Evolutionary conservation across 2,797 vertebrate species (phyloP).

Genomic region (Hippoglossus hippoglossus): DNA sequence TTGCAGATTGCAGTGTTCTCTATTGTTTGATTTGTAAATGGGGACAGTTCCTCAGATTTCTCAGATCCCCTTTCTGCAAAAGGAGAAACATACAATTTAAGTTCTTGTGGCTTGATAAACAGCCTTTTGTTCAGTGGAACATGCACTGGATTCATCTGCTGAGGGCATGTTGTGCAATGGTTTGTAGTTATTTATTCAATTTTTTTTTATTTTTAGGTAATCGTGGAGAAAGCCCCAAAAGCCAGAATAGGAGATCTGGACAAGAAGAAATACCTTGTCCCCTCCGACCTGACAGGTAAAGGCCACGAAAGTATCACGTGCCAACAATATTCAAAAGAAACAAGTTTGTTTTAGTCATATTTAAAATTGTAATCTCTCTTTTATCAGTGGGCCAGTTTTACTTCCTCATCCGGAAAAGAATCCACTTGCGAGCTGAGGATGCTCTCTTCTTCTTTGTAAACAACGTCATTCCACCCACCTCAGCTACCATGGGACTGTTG

Average conservation of each 20-base stretch:
- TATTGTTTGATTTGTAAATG: background rate
- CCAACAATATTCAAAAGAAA: background rate
- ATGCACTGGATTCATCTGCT: background rate
- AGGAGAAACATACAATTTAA: slow-evolving; percentile 1
- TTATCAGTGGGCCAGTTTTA: slow-evolving; percentile 93
- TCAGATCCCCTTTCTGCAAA: slow-evolving; percentile 60
- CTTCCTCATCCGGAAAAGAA: slow-evolving; percentile 95
- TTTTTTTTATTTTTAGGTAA: slow-evolving; percentile 81
- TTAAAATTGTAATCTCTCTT: background rate
- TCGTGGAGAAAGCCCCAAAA: slow-evolving; percentile 96
- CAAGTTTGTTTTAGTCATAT: background rate
- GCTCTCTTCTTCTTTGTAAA: slow-evolving; percentile 97
- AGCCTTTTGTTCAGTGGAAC: background rate
- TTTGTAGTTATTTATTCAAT: background rate
- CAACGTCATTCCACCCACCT: slow-evolving; percentile 96
- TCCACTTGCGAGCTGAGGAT: slow-evolving; percentile 93
- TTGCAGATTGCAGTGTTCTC: background rate
- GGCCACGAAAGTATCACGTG: background rate
- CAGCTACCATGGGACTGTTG: slow-evolving; percentile 95
- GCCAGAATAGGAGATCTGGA: slow-evolving; percentile 95
- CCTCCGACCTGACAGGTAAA: slow-evolving; percentile 93
- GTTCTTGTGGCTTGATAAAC: background rate
- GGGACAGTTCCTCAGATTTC: background rate
- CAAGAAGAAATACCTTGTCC: slow-evolving; percentile 96
- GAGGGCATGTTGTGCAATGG: background rate